Base-by-base conservation (phyloP, 1,140 invertebrate species). In the Arion vulgaris region DNA sequence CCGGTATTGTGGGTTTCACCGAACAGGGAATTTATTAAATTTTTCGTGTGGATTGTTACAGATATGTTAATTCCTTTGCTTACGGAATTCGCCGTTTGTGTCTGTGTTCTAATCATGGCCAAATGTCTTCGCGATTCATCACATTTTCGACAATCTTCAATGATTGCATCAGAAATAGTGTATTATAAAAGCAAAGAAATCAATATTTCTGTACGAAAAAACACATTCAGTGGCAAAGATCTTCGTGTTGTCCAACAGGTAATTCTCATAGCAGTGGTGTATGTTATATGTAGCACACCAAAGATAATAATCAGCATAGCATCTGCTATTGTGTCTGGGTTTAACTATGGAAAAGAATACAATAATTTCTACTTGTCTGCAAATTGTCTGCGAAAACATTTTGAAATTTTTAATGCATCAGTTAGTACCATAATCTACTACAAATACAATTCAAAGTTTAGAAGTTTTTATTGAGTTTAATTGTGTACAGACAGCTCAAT, bases 201-300 rank as follows among this genome's bases (percentile, higher is more conserved):
- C 62, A 17, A 7, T 7, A 7, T n/a, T n/a, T n/a, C n/a, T n/a
- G 17, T 7, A 2, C 2, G n/a, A 7, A 2, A 15, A 0, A n/a
- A 32, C 17, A 66, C 28, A 32, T 28, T 66, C 4, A 32, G n/a
- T 7, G 62, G 62, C n/a, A 66, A 66, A 34, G 62, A 66, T 28
- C 62, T 66, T n/a, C n/a, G 62, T 1, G n/a, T 66, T 1, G n/a
- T 66, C 19, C n/a, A 28, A 17, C 71, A 73, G 26, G 28, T 66
- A 11, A 7, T 4, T 28, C 41, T 73, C 1, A 49, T 73, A 26
- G 39, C 71, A 23, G 38, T 23, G 41, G 62, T 66, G 28, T 66
- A 66, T 17, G 32, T 66, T 66, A 17, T 66, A 17, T 66, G 62
- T 66, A 66, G n/a, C 71, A 41, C 32, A 73, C 71, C 71, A 23